Conservation (phyloP, 2,888 invertebrate genomes). For the Drosophila setosimentum region DNA sequence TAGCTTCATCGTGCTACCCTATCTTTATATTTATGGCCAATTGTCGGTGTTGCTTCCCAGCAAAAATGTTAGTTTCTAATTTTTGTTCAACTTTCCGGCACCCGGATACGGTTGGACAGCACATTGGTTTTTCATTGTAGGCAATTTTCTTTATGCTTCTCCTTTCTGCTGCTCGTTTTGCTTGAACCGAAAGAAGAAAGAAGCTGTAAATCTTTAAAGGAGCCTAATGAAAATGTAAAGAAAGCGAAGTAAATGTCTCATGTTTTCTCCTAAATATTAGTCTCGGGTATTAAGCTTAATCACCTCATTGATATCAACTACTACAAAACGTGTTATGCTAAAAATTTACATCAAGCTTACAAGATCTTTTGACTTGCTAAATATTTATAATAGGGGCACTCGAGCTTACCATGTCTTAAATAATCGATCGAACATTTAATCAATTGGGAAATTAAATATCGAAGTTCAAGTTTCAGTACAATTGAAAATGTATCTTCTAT, state of each 20-base stretch:
- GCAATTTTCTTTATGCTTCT: conserved; percentile 40
- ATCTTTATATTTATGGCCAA: conserved; percentile 62
- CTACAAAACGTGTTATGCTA: conserved; percentile 19
- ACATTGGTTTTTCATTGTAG: conserved; percentile 33
- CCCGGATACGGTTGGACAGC: conserved; percentile 13
- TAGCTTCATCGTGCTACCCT: background rate
- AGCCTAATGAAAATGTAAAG: background rate
- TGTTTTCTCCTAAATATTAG: conserved; percentile 2
- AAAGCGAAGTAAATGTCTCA: background rate
- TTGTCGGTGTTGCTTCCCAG: conserved; percentile 26
- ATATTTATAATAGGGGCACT: background rate
- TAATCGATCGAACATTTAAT: background rate
- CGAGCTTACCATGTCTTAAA: background rate
- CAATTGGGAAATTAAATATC: background rate
- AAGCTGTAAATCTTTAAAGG: background rate
- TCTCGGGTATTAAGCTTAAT: background rate
- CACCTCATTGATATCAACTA: background rate
- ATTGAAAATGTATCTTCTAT: background rate
- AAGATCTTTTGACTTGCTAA: conserved; percentile 2
- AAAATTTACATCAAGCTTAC: conserved; percentile 12
- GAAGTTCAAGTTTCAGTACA: no score
- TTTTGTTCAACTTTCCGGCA: conserved; percentile 40
- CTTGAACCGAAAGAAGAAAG: background rate
- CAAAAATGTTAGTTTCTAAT: conserved; percentile 68
- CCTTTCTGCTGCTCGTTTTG: conserved; percentile 6